Conservation (phyloP, 2,113 vertebrate species). For the Antennarius striatus region DNA sequence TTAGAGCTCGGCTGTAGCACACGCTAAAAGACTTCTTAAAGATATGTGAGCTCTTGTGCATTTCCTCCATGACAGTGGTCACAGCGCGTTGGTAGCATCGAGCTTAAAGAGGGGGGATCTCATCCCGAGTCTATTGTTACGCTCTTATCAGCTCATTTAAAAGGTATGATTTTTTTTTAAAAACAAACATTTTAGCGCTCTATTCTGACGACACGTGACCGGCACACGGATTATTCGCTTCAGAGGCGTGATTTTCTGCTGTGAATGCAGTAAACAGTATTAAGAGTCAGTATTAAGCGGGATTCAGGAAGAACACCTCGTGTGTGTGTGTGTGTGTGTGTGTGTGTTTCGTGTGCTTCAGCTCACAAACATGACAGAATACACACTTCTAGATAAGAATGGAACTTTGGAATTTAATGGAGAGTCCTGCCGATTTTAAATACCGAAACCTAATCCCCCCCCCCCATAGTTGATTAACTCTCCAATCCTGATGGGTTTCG, state of each 20-base stretch:
- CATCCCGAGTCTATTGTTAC: slow-evolving; percentile 26
- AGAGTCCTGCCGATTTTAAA: too few species aligned
- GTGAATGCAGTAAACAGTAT: slow-evolving; percentile 51
- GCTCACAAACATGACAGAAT: too few species aligned
- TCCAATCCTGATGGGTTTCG: too few species aligned
- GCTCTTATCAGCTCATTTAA: slow-evolving; percentile 60
- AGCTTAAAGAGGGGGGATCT: slow-evolving; percentile 5
- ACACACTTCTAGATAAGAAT: too few species aligned
- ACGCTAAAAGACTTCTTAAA: slow-evolving; percentile 15
- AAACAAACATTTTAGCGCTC: slow-evolving; percentile 37
- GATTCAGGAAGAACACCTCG: slow-evolving; percentile 16
- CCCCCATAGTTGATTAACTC: too few species aligned
- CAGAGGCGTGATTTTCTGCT: slow-evolving; percentile 52
- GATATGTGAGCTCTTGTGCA: slow-evolving; percentile 6
- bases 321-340: too few species aligned
- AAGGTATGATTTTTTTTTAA: slow-evolving; percentile 33
- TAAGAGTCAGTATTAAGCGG: slow-evolving; percentile 45
- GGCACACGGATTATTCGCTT: slow-evolving; percentile 52
- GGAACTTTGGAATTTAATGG: too few species aligned
- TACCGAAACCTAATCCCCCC: too few species aligned
- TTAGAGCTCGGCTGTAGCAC: slow-evolving; percentile 26
- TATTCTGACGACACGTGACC: slow-evolving; percentile 28
- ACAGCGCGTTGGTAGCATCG: slow-evolving; percentile 12
- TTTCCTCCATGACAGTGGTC: slow-evolving; percentile 31
- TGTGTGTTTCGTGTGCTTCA: too few species aligned